These are phyloP conservation scores for Rhopilema esculentum DNA, from an alignment of 30 jellyfish, hydroid and myxozoan species.

Conservation along the genomic window DNA sequence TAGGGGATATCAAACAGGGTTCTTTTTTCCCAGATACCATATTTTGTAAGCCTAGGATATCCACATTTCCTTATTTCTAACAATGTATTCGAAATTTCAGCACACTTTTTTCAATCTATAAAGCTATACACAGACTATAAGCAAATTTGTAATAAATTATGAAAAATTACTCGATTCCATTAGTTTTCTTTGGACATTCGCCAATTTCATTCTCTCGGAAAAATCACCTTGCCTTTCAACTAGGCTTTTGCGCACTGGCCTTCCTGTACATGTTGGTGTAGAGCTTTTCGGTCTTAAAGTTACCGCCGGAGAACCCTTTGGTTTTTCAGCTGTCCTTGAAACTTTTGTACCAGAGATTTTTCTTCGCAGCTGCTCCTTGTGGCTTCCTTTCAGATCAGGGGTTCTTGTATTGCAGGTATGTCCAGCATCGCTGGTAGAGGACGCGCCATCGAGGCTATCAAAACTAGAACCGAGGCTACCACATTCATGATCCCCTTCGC, in stretches of 20 bases:
- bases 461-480: constrained; percentile 48
- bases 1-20: too few relatives aligned
- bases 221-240: constrained; percentile 87
- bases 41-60: too few relatives aligned
- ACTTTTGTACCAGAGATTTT: constrained; percentile 24
- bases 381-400: constrained; percentile 24
- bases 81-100: background rate
- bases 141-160: background rate
- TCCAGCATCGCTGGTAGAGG: constrained; percentile 69
- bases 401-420: constrained; percentile 57
- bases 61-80: too few relatives aligned
- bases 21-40: too few relatives aligned
- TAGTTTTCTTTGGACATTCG: constrained; percentile 58
- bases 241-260: constrained; percentile 75
- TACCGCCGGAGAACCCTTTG: background rate
- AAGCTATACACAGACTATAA: background rate
- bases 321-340: background rate
- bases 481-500: constrained; percentile 26
- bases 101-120: background rate
- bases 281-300: constrained; percentile 41
- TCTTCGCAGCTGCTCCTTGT: constrained; percentile 28
- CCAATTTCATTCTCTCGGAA: constrained; percentile 53
- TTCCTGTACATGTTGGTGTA: constrained; percentile 47
- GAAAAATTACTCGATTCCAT: constrained; percentile 26
- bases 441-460: constrained; percentile 80